phyloP scores from a whole-genome alignment of 2,888 invertebrate genomes.

The Omphaloscelis lunosa region DNA sequence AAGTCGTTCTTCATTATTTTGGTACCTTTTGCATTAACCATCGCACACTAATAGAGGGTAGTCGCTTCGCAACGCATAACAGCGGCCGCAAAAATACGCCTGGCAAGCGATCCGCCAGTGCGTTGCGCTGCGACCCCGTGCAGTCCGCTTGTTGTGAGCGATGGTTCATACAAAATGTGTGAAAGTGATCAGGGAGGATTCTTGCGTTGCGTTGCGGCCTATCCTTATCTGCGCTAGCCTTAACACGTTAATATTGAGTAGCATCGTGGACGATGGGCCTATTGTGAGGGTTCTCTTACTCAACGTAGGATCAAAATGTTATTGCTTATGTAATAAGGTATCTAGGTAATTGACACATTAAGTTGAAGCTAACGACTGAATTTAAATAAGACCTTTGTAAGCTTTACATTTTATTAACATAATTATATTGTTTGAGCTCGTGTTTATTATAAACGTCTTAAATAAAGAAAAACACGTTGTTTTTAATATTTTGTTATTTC shows the following conservation, averaged over 20 bases:
- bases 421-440: constrained; percentile 13
- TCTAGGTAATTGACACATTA: constrained; percentile 34
- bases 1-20: not conserved
- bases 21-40: not conserved
- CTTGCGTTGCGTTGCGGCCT: not conserved
- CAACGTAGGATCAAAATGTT: constrained; percentile 10
- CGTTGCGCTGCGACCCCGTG: not conserved
- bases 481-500: not conserved
- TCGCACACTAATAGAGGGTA: too few species aligned
- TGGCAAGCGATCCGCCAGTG: not conserved
- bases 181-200: not conserved
- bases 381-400: constrained; percentile 47
- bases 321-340: constrained; percentile 22
- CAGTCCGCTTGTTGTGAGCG: accelerated
- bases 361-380: constrained; percentile 36
- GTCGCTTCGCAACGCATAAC: not conserved
- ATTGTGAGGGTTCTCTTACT: constrained; percentile 1
- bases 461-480: not conserved
- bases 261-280: not conserved
- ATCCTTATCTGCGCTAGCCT: not conserved
- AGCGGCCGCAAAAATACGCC: not conserved
- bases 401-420: constrained; percentile 28
- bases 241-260: not conserved
- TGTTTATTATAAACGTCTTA: constrained; percentile 12
- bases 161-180: not conserved